These are phyloP conservation scores for Philypnodon macrostomus DNA, from an alignment of 2,797 vertebrate species.

Conservation along the genomic window DNA sequence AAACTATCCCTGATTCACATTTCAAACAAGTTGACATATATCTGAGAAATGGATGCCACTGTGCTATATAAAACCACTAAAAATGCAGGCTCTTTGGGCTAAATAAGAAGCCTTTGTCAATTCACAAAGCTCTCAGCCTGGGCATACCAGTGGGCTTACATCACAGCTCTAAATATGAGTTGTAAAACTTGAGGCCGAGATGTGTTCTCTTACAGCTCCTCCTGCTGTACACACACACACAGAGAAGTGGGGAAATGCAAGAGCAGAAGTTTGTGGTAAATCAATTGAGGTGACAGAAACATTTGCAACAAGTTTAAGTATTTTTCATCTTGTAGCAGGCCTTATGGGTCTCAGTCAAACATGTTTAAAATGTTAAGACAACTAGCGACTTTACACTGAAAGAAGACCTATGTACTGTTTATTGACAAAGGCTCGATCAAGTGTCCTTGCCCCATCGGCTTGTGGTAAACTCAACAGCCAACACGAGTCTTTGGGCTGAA, in stretches of 20 bases:
- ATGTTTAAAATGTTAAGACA: no score
- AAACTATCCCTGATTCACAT: constrained; percentile 23
- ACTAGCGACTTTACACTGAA: no score
- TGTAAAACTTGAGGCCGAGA: constrained; percentile 21
- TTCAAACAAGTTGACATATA: constrained; percentile 41
- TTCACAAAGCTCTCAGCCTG: constrained; percentile 36
- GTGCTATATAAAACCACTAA: constrained; percentile 44
- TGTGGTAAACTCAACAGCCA: no score
- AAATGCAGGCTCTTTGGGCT: constrained; percentile 38
- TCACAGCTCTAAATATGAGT: constrained; percentile 25
- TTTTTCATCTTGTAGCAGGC: constrained; percentile 6
- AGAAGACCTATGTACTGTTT: no score
- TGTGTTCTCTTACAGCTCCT: constrained; percentile 27
- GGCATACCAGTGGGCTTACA: constrained; percentile 25
- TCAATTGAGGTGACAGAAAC: constrained; percentile 20
- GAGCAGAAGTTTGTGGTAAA: no score
- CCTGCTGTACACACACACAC: constrained; percentile 11
- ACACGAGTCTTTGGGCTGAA: no score
- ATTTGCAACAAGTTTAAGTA: constrained; percentile 7
- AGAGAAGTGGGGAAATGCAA: no score
- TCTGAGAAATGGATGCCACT: constrained; percentile 38
- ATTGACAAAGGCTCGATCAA: no score
- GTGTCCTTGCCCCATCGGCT: no score
- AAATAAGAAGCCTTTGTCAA: constrained; percentile 41
- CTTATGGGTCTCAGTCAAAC: no score